Conservation (phyloP, 2,113 vertebrate genomes). For the Xenopus borealis region DNA sequence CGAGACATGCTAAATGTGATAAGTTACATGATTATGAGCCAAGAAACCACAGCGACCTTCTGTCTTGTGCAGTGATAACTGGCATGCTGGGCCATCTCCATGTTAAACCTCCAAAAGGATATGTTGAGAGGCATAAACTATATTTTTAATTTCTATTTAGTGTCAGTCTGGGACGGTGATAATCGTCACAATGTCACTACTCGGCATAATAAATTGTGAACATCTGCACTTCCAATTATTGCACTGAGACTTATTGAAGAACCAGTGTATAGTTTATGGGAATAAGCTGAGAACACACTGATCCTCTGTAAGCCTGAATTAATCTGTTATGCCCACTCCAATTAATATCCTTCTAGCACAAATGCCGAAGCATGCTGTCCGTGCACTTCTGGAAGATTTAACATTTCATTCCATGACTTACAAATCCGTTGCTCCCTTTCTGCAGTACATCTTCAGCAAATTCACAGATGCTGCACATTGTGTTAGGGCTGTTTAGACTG, state of each 20-base stretch:
- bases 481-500: no score
- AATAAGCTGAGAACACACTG: not conserved
- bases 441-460: no score
- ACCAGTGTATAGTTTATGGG: not conserved
- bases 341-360: conserved; percentile 11
- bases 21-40: conserved; percentile 2
- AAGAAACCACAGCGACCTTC: not conserved
- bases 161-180: conserved; percentile 1
- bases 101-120: conserved; percentile 19
- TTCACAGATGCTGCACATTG: no score
- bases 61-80: conserved; percentile 1
- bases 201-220: not conserved
- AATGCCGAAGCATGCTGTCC: not conserved
- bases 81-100: not conserved
- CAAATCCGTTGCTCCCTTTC: no score
- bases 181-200: conserved; percentile 13
- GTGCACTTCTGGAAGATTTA: no score
- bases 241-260: not conserved
- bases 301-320: conserved; percentile 6
- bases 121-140: conserved; percentile 13
- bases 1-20: not conserved
- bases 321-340: not conserved
- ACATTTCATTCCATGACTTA: no score
- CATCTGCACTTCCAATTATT: conserved; percentile 28
- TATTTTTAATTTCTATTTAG: conserved; percentile 17